phyloP scores from a whole-genome alignment of 2,113 vertebrate genomes.

The Lampris megalopsis region DNA sequence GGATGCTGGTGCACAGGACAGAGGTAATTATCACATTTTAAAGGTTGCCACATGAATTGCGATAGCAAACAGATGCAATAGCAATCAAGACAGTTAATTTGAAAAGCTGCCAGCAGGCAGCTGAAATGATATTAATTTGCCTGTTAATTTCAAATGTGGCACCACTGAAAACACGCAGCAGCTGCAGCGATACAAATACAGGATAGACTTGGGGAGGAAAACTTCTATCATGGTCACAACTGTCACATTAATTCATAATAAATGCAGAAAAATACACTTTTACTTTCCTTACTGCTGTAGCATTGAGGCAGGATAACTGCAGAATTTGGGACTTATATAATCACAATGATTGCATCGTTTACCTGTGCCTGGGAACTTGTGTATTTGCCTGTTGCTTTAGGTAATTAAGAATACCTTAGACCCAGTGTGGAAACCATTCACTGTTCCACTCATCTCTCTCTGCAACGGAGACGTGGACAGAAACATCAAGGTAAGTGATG shows the following conservation, averaged over 20 bases:
- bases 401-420: conserved; percentile 98
- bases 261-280: neutral
- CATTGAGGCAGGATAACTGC: too few species aligned
- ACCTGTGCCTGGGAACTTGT: conserved; percentile 3
- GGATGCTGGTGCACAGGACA: conserved; percentile 99
- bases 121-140: too few species aligned
- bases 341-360: neutral
- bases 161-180: too few species aligned
- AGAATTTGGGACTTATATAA: too few species aligned
- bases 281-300: neutral
- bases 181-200: too few species aligned
- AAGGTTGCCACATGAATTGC: too few species aligned
- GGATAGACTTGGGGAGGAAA: too few species aligned
- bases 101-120: too few species aligned
- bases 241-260: neutral
- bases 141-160: too few species aligned
- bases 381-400: conserved; percentile 73
- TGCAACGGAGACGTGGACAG: conserved; percentile 95
- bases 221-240: too few species aligned
- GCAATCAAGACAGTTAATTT: too few species aligned
- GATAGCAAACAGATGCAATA: too few species aligned
- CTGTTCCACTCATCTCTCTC: conserved; percentile 93
- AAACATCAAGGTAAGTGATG: conserved; percentile 88
- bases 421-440: conserved; percentile 94
- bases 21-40: conserved; percentile 83